These are phyloP conservation scores for Zosterops japonicus DNA, from an alignment of 2,113 vertebrate genomes.

Conservation along the genomic window DNA sequence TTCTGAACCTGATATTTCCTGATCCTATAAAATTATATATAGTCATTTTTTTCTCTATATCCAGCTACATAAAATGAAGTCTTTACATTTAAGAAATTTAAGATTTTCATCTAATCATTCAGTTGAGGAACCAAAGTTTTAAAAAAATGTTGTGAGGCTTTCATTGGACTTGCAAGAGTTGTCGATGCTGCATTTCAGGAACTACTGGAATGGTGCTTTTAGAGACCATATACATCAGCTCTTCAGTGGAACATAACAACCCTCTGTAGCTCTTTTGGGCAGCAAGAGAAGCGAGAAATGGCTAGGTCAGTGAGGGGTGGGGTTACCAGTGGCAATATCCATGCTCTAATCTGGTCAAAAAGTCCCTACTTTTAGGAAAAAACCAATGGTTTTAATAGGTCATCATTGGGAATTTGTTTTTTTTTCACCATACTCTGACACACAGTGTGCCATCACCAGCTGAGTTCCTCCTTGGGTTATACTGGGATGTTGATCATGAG, in stretches of 20 bases:
- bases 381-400: neutral
- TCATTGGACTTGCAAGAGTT: neutral
- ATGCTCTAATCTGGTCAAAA: neutral
- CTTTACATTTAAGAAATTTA: neutral
- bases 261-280: neutral
- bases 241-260: neutral
- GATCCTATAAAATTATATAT: neutral
- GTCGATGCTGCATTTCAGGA: neutral
- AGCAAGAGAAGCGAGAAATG: neutral
- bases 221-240: neutral
- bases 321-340: neutral
- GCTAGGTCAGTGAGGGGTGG: neutral
- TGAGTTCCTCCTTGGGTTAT: neutral
- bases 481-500: neutral
- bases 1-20: neutral
- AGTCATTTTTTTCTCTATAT: neutral
- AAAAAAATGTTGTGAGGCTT: neutral
- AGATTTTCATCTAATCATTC: neutral
- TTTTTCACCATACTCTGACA: neutral
- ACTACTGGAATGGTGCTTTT: neutral
- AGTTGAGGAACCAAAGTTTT: neutral
- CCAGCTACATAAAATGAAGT: neutral
- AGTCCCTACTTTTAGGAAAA: neutral
- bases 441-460: neutral
- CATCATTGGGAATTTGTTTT: accelerated